Percentiles rank a stretch among this genome's conserved stretches.
Evolutionary conservation across 2,797 vertebrate species (phyloP).

Genomic region (Gymnoscopelus microlampas): DNA sequence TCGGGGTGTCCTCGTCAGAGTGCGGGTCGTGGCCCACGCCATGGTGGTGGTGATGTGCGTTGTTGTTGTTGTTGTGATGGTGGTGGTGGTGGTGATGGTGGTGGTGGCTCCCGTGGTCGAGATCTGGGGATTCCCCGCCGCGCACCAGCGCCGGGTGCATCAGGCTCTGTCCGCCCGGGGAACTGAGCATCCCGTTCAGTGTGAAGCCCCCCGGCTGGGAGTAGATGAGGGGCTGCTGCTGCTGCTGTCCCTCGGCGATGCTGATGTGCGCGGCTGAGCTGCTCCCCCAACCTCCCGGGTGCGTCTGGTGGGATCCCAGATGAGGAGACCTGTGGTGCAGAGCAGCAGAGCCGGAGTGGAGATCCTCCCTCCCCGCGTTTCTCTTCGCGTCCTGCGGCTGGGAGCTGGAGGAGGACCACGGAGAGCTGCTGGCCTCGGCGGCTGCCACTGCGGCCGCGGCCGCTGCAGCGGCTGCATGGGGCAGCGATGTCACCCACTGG

Average conservation of each 20-base stretch:
- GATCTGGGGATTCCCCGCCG: conserved; percentile 90
- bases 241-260: conserved; percentile 78
- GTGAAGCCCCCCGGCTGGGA: conserved; percentile 94
- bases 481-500: conserved; percentile 96
- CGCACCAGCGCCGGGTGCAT: conserved; percentile 92
- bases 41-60: conserved; percentile 81
- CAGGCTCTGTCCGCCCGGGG: conserved; percentile 88
- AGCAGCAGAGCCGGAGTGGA: conserved; percentile 87
- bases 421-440: conserved; percentile 88
- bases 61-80: conserved; percentile 72
- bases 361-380: conserved; percentile 86
- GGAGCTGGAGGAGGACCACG: conserved; percentile 90
- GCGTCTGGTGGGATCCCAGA: conserved; percentile 81
- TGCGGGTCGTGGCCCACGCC: conserved; percentile 88
- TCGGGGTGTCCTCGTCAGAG: conserved; percentile 96
- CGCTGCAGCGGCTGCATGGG: conserved; percentile 91
- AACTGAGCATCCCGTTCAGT: conserved; percentile 96
- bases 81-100: conserved; percentile 79
- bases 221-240: conserved; percentile 89
- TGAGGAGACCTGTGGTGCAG: conserved; percentile 85
- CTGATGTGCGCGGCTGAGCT: conserved; percentile 83
- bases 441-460: conserved; percentile 89
- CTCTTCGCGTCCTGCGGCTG: conserved; percentile 90
- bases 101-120: conserved; percentile 85
- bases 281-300: conserved; percentile 87